Evolutionary conservation across 2,888 invertebrate species (phyloP), one percentile per base, ranked within the genome.

Genomic region (Nymphalis polychloros): DNA sequence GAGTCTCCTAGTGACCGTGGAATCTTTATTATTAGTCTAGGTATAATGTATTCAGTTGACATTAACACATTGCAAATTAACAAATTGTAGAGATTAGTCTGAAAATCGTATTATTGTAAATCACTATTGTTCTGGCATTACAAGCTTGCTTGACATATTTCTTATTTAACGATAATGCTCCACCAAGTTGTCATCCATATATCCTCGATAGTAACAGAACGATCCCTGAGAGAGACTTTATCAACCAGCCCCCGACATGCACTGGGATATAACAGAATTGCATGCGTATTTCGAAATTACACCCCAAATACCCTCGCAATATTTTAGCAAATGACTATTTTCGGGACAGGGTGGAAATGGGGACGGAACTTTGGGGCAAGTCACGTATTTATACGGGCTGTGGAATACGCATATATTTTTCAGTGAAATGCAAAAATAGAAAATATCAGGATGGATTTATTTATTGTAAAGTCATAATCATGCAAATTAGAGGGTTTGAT

Each of bases 211-310:
- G 47, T 48, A 41, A 31, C 49, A 70, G 67, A 69, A 64, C 64
- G 67, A 67, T 66, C 72, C 74, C 76, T 76, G 71, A 48, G 80
- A 76, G 78, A 70, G 75, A 73, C 66, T 78, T 79, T 78, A 78
- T 79, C 75, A 80, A 75, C 72, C 65, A 64, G 71, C 73, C 72
- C 64, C 60, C 35, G 19, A 63, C 63, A 35, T 66, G 75, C 76
- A 74, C 72, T 73, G 67, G 41, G n/a, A 57, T 57, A 57, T 75
- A 75, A 80, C 79, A 79, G 76, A 72, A 78, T 65, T 74, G 75
- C 76, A 76, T 64, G 68, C 71, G 68, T 75, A 71, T 72, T 66
- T 64, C 31, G 60, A 69, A 72, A 70, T 72, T 69, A 67, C 68
- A 66, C 60, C 64, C 64, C 23, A 57, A 68, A 41, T 59, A 48